Evolutionary conservation across 1,140 invertebrate genomes (phyloP).

Genomic region (Lethocerus indicus): DNA sequence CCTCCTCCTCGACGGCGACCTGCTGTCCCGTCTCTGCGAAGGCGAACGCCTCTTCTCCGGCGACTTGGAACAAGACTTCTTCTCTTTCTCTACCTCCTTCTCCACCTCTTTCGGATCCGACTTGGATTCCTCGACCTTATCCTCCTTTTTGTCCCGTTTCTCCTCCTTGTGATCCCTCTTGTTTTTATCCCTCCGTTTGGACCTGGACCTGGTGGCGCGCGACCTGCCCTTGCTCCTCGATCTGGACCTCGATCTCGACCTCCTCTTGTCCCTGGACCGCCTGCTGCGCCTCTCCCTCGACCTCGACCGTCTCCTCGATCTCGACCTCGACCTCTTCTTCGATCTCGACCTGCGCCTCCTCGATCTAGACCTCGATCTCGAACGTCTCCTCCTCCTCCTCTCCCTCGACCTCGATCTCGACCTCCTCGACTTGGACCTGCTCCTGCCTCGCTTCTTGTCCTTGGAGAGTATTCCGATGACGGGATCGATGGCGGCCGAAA

Average conservation of each 20-base stretch:
- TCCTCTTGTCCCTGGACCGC: slow-evolving; percentile 30
- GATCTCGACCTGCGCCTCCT: slow-evolving; percentile 44
- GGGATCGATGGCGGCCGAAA: slow-evolving; percentile 82
- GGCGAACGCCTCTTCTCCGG: slow-evolving; percentile 14
- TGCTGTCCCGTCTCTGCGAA: slow-evolving; percentile 11
- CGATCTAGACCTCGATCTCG: slow-evolving; percentile 35
- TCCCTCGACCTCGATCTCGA: slow-evolving; percentile 32
- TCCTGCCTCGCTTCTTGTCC: slow-evolving; percentile 49
- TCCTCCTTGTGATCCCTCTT: slow-evolving; percentile 27
- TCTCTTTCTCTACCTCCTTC: slow-evolving; percentile 21
- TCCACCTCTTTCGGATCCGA: slow-evolving; percentile 20
- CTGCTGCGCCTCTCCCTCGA: slow-evolving; percentile 26
- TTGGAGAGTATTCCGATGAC: slow-evolving; percentile 69
- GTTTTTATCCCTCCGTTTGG: slow-evolving; percentile 23
- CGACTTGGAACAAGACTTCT: slow-evolving; percentile 13
- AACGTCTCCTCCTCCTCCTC: slow-evolving; percentile 30
- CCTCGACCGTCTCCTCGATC: slow-evolving; percentile 21
- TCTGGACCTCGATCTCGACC: slow-evolving; percentile 41
- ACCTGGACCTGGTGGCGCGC: slow-evolving; percentile 22
- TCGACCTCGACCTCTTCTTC: slow-evolving; percentile 26
- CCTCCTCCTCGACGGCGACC: slow-evolving; percentile 7
- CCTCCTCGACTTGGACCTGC: slow-evolving; percentile 21
- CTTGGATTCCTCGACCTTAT: slow-evolving; percentile 18
- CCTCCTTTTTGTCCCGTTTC: slow-evolving; percentile 23
- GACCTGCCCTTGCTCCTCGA: slow-evolving; percentile 23